Percentiles rank a stretch among this genome's conserved stretches.
phyloP scores from a whole-genome alignment of 2,113 vertebrate genomes.

The Vicugna pacos region DNA sequence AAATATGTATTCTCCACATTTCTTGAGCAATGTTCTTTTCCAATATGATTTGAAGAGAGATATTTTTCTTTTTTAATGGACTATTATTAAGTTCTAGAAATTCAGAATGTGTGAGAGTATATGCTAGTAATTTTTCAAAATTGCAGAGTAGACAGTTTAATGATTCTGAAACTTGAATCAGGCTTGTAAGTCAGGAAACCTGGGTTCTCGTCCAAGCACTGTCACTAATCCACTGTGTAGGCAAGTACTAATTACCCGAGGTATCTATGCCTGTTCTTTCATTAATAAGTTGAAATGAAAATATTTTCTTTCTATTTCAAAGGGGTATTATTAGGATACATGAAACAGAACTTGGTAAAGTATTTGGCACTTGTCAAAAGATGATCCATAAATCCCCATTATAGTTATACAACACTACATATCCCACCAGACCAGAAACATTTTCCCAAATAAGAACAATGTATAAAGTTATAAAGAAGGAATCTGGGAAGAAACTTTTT shows the following conservation, averaged over 20 bases:
- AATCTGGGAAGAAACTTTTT: background rate
- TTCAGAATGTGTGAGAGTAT: background rate
- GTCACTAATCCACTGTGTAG: background rate
- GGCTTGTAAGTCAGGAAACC: slow-evolving; percentile 14
- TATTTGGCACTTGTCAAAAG: slow-evolving; percentile 13
- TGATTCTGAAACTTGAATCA: slow-evolving; percentile 31
- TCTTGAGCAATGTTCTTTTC: slow-evolving; percentile 55
- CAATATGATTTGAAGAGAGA: slow-evolving; percentile 23
- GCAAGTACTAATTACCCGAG: background rate
- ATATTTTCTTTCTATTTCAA: slow-evolving; percentile 55
- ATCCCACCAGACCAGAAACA: background rate
- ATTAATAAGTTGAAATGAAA: slow-evolving; percentile 57
- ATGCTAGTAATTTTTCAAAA: slow-evolving; percentile 40
- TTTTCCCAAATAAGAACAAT: slow-evolving; percentile 33
- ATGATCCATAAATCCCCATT: slow-evolving; percentile 12
- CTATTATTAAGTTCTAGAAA: slow-evolving; percentile 56
- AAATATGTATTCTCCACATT: background rate
- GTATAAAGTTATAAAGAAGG: slow-evolving; percentile 17
- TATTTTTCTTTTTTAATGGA: slow-evolving; percentile 4
- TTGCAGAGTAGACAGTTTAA: slow-evolving; percentile 37
- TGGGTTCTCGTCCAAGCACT: background rate
- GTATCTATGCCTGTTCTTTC: slow-evolving; percentile 18
- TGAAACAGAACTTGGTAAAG: slow-evolving; percentile 47
- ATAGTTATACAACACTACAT: background rate
- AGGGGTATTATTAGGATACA: slow-evolving; percentile 11